Evolutionary conservation across 2,888 invertebrate genomes (phyloP).

Genomic region (Lamellibrachia columna): DNA sequence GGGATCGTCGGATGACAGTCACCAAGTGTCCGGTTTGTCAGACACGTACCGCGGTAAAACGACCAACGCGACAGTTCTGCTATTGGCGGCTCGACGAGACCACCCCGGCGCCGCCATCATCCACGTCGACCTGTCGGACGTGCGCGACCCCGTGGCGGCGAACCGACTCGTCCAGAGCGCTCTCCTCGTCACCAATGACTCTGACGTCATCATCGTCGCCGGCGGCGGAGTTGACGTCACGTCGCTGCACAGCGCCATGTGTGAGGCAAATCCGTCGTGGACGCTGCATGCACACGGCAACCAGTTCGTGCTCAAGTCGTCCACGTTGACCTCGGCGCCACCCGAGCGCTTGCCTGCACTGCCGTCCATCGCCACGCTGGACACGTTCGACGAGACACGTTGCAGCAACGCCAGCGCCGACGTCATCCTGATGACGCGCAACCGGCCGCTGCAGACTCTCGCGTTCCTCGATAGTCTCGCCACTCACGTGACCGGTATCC

Average conservation of each 20-base stretch:
- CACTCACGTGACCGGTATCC: constrained; percentile 23
- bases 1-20: neutral
- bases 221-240: neutral
- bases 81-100: neutral
- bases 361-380: neutral
- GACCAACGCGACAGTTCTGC: neutral
- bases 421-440: constrained; percentile 32
- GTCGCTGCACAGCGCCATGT: constrained; percentile 11
- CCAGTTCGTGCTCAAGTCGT: constrained; percentile 19
- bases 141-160: neutral
- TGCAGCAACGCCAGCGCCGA: constrained; percentile 17
- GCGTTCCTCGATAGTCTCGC: constrained; percentile 33
- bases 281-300: constrained; percentile 6
- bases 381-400: neutral
- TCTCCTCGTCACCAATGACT: neutral
- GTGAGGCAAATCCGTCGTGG: constrained; percentile 23
- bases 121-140: neutral
- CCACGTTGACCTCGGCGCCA: neutral
- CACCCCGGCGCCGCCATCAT: neutral
- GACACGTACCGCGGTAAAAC: neutral
- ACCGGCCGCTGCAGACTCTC: constrained; percentile 33
- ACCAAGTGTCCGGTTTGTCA: neutral
- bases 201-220: neutral
- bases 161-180: neutral
- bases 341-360: neutral